Base-by-base conservation (phyloP, 1,140 invertebrate genomes). In the Trachelipus rathkii region DNA sequence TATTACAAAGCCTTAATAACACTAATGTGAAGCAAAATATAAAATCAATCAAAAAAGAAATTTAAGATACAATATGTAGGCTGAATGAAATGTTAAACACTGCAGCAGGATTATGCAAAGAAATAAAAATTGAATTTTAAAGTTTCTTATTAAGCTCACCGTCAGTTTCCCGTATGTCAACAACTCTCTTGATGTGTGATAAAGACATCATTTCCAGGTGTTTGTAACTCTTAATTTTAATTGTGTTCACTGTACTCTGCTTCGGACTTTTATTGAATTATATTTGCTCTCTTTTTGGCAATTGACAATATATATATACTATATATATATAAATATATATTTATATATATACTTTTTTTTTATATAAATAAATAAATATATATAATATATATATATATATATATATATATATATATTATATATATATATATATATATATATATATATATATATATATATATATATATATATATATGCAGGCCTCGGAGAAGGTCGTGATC, bases 181-280 rank as follows among this genome's bases (percentile, higher is more conserved):
- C 90, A 60, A 98, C 94, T 83, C 93, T 89, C 84, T 94, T 94
- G 71, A 98, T 93, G 24, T 91, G 91, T 79, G 92, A 92, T 19
- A 97, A 87, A 0, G 92, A 91, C 85, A 98, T 89, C 82, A 97
- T 88, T 82, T 92, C 93, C 68, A 97, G 89, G 84, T 97, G 95
- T 84, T 97, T 95, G 85, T 93, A 96, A 0, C 91, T 90, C 84
- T 96, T 81, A 23, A 78, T 79, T 45, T 77, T 85, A 84, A 79
- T 88, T 88, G 46, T 87, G 19, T 78, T 78, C 4, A 82, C 68
- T 72, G 76, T 83, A 88, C 87, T 77, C 88, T 87, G 77, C 90
- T 91, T 2, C 91, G 90, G 85, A 90, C 91, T 83, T 90, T 90
- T 46, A 88, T 83, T 67, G 89, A 89, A 82, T 90, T 91, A 81